Percentiles rank a stretch among this genome's conserved stretches.
Conservation (phyloP, 2,113 vertebrate species). For the Brachypteracias leptosomus region DNA sequence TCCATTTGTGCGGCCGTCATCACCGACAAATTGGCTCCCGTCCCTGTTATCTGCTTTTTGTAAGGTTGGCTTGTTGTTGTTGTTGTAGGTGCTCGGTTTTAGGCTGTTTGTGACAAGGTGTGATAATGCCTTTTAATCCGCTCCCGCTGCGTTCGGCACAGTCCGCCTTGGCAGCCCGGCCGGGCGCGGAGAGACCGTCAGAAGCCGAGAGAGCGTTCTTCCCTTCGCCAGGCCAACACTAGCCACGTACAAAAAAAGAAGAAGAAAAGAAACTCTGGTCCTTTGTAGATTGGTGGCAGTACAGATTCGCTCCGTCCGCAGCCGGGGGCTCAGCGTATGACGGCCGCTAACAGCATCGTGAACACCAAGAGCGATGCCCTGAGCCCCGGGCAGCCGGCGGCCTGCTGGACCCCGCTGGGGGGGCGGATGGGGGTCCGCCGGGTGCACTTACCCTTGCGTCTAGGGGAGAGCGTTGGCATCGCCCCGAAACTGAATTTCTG, state of each 20-base stretch:
- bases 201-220: constrained; percentile 51
- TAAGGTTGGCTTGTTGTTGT: constrained; percentile 28
- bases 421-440: constrained; percentile 80
- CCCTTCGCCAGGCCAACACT: constrained; percentile 67
- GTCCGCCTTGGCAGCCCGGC: constrained; percentile 52
- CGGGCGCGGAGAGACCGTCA: constrained; percentile 46
- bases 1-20: neutral
- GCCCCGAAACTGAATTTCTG: constrained; percentile 74
- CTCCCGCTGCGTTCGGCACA: constrained; percentile 46
- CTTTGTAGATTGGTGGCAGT: constrained; percentile 74
- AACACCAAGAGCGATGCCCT: constrained; percentile 68
- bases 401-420: constrained; percentile 91
- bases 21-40: neutral
- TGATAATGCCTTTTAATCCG: constrained; percentile 52
- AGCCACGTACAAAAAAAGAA: constrained; percentile 64
- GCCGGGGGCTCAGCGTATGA: constrained; percentile 71
- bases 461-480: constrained; percentile 70
- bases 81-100: constrained; percentile 47
- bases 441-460: constrained; percentile 80
- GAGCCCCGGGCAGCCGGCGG: constrained; percentile 67
- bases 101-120: constrained; percentile 57
- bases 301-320: constrained; percentile 21
- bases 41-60: constrained; percentile 14
- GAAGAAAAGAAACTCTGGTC: constrained; percentile 77
- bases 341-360: constrained; percentile 77